phyloP scores from a whole-genome alignment of 1,140 invertebrate genomes.

The Bombus sibiricus region DNA sequence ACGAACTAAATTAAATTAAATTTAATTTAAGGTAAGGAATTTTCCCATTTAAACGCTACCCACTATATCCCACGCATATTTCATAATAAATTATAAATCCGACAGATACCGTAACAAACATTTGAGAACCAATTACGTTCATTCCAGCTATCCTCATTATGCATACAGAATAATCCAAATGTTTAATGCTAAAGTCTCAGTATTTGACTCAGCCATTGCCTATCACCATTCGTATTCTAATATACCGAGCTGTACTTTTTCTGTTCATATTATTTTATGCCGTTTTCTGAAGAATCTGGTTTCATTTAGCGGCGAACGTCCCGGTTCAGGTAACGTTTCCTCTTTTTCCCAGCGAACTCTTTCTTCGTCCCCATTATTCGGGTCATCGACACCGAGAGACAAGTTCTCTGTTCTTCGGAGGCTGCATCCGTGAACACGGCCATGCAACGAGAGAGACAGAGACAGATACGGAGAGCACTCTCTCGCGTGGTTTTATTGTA shows the following conservation, averaged over 20 bases:
- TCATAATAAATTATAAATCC: no score
- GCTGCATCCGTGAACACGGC: constrained; percentile 28
- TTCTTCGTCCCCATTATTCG: constrained; percentile 44
- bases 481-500: constrained; percentile 50
- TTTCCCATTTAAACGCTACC: no score
- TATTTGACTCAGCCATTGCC: no score
- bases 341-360: neutral
- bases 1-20: no score
- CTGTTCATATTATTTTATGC: neutral
- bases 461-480: neutral
- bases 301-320: neutral
- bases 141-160: no score
- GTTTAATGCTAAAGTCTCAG: no score
- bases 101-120: no score
- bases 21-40: no score
- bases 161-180: no score
- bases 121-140: no score
- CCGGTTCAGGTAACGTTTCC: constrained; percentile 17
- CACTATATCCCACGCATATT: no score
- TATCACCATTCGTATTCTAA: no score
- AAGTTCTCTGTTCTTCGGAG: constrained; percentile 36
- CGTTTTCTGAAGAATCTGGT: neutral
- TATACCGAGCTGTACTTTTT: neutral
- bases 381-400: constrained; percentile 45
- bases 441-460: neutral